These are phyloP conservation scores for Aporophyla lueneburgensis DNA, from an alignment of 2,888 invertebrate species.

Conservation along the genomic window DNA sequence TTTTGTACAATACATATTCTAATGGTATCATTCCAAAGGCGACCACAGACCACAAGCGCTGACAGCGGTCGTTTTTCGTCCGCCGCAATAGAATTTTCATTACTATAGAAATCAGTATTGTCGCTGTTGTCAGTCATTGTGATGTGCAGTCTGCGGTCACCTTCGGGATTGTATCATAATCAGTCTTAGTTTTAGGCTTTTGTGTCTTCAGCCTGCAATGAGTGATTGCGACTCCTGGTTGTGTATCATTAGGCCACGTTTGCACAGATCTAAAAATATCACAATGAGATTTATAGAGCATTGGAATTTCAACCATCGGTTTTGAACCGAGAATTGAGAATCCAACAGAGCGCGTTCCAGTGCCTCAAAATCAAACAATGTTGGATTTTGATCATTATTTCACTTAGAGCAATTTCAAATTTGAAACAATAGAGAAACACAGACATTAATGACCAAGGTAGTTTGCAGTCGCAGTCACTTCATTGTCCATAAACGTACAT, in stretches of 20 bases:
- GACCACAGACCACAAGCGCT: too few species aligned
- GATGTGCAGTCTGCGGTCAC: background rate
- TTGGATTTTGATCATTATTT: too few species aligned
- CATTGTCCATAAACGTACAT: constrained; percentile 18
- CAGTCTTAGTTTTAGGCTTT: background rate
- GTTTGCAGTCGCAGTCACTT: background rate
- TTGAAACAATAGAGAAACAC: background rate
- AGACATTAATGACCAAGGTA: background rate
- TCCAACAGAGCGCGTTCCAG: too few species aligned
- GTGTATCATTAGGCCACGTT: too few species aligned
- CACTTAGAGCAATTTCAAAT: background rate
- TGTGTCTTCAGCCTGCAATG: background rate
- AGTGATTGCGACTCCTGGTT: background rate
- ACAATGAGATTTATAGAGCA: too few species aligned
- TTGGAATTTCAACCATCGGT: too few species aligned
- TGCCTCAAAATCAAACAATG: too few species aligned
- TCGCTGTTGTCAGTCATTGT: background rate
- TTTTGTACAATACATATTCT: too few species aligned
- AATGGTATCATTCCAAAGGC: background rate
- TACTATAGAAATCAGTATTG: background rate
- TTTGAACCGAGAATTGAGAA: too few species aligned
- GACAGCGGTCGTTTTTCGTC: background rate
- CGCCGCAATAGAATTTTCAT: background rate
- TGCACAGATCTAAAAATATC: too few species aligned
- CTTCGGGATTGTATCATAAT: background rate